These are phyloP conservation scores for Andrena minutula DNA, from an alignment of 2,888 invertebrate species.

Conservation along the genomic window DNA sequence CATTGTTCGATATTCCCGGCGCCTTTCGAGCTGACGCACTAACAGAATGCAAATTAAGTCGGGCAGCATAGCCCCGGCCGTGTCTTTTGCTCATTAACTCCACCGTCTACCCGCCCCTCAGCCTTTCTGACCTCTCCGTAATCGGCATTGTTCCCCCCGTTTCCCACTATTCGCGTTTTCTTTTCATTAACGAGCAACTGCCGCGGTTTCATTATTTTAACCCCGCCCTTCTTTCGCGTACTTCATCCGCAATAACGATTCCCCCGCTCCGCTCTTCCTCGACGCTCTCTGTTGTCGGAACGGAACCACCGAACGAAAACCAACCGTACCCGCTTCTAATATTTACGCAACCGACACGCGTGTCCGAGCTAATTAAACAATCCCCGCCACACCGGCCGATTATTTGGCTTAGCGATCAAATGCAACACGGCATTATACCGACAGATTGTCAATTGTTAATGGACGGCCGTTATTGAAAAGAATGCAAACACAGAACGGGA, in stretches of 20 bases:
- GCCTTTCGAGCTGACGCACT: neutral
- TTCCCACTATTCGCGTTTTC: conserved; percentile 78
- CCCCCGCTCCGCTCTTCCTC: conserved; percentile 22
- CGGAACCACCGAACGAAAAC: neutral
- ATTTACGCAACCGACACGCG: neutral
- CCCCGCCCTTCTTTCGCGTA: conserved; percentile 38
- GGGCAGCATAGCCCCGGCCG: conserved; percentile 32
- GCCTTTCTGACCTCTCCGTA: conserved; percentile 52
- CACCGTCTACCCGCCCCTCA: conserved; percentile 25
- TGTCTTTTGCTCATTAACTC: conserved; percentile 79
- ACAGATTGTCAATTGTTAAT: conserved; percentile 16
- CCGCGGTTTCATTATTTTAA: conserved; percentile 48
- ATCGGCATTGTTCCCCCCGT: conserved; percentile 51
- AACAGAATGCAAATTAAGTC: conserved; percentile 33
- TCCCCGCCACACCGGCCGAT: neutral
- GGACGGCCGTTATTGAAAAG: neutral
- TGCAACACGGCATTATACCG: neutral
- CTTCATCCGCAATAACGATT: conserved; percentile 44
- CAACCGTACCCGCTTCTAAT: neutral
- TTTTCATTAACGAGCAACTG: conserved; percentile 78
- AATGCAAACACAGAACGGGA: neutral
- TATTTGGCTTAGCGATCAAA: neutral
- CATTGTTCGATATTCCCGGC: neutral
- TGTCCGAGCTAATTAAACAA: conserved; percentile 25
- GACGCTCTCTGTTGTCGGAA: conserved; percentile 9